Evolutionary conservation across 2,888 invertebrate species (phyloP).

Genomic region (Plagiodera versicolora): DNA sequence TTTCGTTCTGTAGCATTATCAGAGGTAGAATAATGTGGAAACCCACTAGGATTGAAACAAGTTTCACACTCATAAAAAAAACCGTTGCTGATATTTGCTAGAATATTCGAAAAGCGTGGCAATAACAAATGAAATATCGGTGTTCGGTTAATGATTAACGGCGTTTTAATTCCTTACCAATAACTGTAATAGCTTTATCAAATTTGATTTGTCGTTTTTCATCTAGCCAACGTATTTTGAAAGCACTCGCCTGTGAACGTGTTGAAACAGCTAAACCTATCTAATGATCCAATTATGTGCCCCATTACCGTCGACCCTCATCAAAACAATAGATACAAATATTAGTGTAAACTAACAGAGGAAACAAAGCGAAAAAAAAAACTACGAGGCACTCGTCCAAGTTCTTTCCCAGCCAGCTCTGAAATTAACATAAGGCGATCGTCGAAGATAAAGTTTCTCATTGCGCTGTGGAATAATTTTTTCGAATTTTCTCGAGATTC

Average conservation of each 20-base stretch:
- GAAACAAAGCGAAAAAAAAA: neutral
- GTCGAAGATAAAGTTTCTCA: neutral
- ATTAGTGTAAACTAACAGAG: neutral
- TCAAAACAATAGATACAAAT: neutral
- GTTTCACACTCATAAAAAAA: too few relatives aligned
- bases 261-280: neutral
- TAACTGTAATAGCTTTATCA: too few relatives aligned
- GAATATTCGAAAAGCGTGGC: too few relatives aligned
- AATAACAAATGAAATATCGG: too few relatives aligned
- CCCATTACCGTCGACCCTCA: neutral
- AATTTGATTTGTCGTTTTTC: too few relatives aligned
- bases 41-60: too few relatives aligned
- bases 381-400: neutral
- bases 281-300: neutral
- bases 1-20: too few relatives aligned
- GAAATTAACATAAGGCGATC: neutral
- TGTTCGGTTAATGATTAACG: too few relatives aligned
- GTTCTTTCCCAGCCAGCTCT: neutral
- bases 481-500: neutral
- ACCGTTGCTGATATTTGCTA: too few relatives aligned
- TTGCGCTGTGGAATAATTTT: neutral
- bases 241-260: neutral
- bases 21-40: too few relatives aligned
- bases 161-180: too few relatives aligned
- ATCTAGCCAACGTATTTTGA: neutral